Evolutionary conservation across 1,140 invertebrate genomes (phyloP).

Genomic region (Ips nitidus): DNA sequence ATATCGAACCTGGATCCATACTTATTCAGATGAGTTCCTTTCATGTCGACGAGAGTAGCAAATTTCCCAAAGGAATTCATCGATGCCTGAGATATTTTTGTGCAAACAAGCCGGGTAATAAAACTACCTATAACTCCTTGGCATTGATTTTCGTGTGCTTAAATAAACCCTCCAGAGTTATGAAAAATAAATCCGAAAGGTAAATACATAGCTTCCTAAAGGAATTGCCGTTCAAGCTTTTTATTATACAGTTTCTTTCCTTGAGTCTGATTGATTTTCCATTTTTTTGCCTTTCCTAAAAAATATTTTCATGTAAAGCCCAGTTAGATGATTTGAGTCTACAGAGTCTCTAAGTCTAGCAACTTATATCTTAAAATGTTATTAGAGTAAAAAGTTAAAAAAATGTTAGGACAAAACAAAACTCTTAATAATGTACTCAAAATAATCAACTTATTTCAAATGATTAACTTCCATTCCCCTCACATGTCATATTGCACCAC

Average conservation of each 20-base stretch:
- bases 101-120: conserved; percentile 28
- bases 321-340: too few relatives aligned
- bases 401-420: too few relatives aligned
- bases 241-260: conserved; percentile 20
- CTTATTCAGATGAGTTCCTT: conserved; percentile 25
- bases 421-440: too few relatives aligned
- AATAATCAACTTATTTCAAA: too few relatives aligned
- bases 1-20: conserved; percentile 8
- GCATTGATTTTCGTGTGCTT: conserved; percentile 33
- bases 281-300: background rate
- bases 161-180: conserved; percentile 31
- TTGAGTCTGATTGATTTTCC: conserved; percentile 4
- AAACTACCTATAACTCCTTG: conserved; percentile 29
- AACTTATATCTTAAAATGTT: too few relatives aligned
- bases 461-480: conserved; percentile 24
- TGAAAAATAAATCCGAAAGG: conserved; percentile 31
- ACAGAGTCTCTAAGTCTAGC: too few relatives aligned
- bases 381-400: too few relatives aligned
- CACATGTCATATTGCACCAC: conserved; percentile 32
- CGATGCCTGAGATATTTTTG: conserved; percentile 30
- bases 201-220: conserved; percentile 19
- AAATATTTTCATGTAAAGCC: too few relatives aligned
- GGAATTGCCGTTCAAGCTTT: conserved; percentile 13
- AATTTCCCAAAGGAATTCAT: conserved; percentile 21
- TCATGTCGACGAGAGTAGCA: conserved; percentile 7